Conservation (phyloP, 1,140 invertebrate genomes). For the Pectinophora gossypiella region DNA sequence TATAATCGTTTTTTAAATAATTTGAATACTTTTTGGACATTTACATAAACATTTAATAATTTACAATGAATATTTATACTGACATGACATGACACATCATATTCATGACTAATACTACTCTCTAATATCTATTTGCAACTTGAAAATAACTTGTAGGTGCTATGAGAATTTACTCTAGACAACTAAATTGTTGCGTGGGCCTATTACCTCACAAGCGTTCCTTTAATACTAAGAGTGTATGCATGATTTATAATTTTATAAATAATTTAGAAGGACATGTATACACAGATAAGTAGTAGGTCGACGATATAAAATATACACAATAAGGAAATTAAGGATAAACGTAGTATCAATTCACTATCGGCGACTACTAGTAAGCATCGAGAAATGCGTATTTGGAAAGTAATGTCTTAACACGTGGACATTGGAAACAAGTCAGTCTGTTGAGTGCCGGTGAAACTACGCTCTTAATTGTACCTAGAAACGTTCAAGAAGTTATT, state of each 20-base stretch:
- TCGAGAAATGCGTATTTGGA: slow-evolving; percentile 64
- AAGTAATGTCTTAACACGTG: slow-evolving; percentile 33
- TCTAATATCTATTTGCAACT: slow-evolving; percentile 67
- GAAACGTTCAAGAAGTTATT: slow-evolving; percentile 12
- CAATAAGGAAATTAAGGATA: slow-evolving; percentile 9
- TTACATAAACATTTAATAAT: slow-evolving; percentile 76
- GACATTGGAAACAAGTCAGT: slow-evolving; percentile 31
- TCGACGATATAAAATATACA: neutral
- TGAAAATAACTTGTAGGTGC: slow-evolving; percentile 69
- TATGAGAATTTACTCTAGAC: slow-evolving; percentile 66
- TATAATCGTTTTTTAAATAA: slow-evolving; percentile 73
- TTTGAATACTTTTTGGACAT: slow-evolving; percentile 75
- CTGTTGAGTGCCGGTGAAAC: slow-evolving; percentile 16
- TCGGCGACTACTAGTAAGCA: slow-evolving; percentile 34
- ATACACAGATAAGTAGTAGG: slow-evolving; percentile 50
- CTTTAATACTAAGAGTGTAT: slow-evolving; percentile 69
- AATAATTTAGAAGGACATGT: slow-evolving; percentile 67
- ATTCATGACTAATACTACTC: slow-evolving; percentile 67
- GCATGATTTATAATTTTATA: slow-evolving; percentile 66
- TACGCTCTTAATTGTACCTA: neutral
- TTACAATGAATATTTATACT: slow-evolving; percentile 74
- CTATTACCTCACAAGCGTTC: slow-evolving; percentile 60
- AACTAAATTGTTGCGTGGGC: slow-evolving; percentile 57
- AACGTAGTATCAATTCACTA: slow-evolving; percentile 23
- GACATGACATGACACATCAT: slow-evolving; percentile 72